Evolutionary conservation across 2,113 vertebrate genomes (phyloP).

Genomic region (Galemys pyrenaicus): DNA sequence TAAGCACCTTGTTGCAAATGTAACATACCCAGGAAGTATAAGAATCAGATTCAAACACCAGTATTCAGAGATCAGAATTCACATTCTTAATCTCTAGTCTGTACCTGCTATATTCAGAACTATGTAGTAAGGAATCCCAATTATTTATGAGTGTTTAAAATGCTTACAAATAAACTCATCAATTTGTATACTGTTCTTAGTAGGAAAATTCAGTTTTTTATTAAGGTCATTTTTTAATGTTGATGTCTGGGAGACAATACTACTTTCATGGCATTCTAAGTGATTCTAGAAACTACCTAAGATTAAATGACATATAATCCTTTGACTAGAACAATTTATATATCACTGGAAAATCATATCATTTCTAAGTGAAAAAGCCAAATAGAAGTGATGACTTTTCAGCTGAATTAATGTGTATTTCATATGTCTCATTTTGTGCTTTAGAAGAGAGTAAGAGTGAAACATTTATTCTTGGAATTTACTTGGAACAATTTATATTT

Average conservation of each 20-base stretch:
- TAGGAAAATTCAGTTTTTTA: background rate
- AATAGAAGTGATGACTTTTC: background rate
- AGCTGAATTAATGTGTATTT: constrained; percentile 59
- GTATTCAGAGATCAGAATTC: background rate
- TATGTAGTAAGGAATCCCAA: rapidly evolving
- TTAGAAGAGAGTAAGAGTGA: constrained; percentile 26
- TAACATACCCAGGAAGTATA: background rate
- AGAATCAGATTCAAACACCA: background rate
- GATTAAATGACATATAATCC: constrained; percentile 19
- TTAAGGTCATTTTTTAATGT: background rate
- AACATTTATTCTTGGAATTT: constrained; percentile 43
- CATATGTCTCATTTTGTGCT: background rate
- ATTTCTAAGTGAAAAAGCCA: constrained; percentile 43
- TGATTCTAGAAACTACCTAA: constrained; percentile 22
- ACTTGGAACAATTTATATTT: constrained; percentile 2
- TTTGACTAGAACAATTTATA: constrained; percentile 4
- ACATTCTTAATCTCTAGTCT: background rate
- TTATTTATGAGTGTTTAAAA: background rate
- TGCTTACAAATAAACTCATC: background rate
- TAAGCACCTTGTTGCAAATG: background rate
- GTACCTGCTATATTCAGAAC: background rate
- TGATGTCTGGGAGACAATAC: background rate
- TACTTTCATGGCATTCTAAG: constrained; percentile 42
- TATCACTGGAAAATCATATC: background rate
- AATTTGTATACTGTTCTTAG: background rate